These are phyloP conservation scores for Drosophila siamana DNA, from an alignment of 2,888 invertebrate genomes.

Conservation along the genomic window DNA sequence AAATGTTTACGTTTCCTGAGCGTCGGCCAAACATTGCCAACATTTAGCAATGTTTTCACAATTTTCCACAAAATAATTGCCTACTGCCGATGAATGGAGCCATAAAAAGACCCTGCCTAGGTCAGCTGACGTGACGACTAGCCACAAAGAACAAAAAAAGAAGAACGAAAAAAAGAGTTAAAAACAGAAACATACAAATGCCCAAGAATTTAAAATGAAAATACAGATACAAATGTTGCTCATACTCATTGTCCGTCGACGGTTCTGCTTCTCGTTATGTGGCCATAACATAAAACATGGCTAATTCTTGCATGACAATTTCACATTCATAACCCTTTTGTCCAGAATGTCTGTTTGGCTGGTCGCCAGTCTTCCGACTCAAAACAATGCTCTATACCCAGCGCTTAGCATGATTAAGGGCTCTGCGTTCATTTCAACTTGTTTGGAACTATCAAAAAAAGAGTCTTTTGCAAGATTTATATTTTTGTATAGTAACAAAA, in stretches of 20 bases:
- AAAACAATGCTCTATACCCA: conserved; percentile 65
- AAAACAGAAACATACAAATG: conserved; percentile 15
- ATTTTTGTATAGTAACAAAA: neutral
- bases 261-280: conserved; percentile 63
- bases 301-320: conserved; percentile 85
- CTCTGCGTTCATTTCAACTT: neutral
- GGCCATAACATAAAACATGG: conserved; percentile 77
- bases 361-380: conserved; percentile 67
- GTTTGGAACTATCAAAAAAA: neutral
- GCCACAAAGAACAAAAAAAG: conserved; percentile 45
- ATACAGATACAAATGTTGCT: conserved; percentile 51
- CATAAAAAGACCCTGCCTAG: conserved; percentile 60
- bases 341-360: conserved; percentile 52
- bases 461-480: too few relatives aligned
- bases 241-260: neutral
- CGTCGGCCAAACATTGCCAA: conserved; percentile 71
- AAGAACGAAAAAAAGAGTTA: too few relatives aligned
- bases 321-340: conserved; percentile 84
- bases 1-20: conserved; percentile 81
- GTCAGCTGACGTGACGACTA: conserved; percentile 69
- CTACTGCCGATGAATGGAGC: conserved; percentile 49
- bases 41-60: conserved; percentile 72
- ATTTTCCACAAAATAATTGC: conserved; percentile 70
- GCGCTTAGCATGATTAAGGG: neutral
- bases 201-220: conserved; percentile 10